Evolutionary conservation across 2,888 invertebrate species (phyloP).

Genomic region (Odontomyia ornata): DNA sequence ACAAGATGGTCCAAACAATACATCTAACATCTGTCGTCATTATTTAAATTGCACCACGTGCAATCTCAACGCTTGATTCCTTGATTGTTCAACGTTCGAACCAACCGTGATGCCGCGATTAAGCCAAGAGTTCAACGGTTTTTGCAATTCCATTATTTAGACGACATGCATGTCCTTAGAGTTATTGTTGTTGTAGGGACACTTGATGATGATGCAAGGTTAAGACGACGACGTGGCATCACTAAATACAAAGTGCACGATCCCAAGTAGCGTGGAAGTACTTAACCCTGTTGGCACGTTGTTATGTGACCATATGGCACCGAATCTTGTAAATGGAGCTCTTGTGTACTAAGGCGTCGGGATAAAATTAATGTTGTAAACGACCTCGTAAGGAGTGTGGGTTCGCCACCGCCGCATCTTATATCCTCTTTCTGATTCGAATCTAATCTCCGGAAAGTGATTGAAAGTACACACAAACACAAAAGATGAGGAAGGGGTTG

Average conservation of each 20-base stretch:
- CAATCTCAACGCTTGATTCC: constrained; percentile 38
- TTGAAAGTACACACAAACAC: constrained; percentile 17
- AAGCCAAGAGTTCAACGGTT: neutral
- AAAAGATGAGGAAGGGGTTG: constrained; percentile 1
- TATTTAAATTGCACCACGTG: constrained; percentile 28
- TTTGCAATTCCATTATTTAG: constrained; percentile 11
- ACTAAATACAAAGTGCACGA: too few species aligned
- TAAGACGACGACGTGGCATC: neutral
- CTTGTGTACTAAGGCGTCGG: constrained; percentile 20
- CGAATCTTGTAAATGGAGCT: constrained; percentile 28
- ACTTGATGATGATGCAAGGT: neutral
- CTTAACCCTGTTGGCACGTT: constrained; percentile 14
- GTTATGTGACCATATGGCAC: constrained; percentile 30
- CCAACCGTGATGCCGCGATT: neutral
- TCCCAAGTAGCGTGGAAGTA: neutral
- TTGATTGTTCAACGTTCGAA: neutral
- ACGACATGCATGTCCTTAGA: neutral
- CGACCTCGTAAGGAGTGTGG: neutral
- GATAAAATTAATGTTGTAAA: constrained; percentile 34
- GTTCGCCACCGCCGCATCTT: neutral
- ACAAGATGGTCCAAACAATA: neutral
- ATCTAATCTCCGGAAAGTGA: constrained; percentile 36
- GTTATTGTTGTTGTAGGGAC: neutral
- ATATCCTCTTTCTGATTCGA: constrained; percentile 19
- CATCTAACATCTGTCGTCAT: constrained; percentile 35